Evolutionary conservation across 2,113 vertebrate genomes (phyloP).

Genomic region (Notarius quadriscutis): DNA sequence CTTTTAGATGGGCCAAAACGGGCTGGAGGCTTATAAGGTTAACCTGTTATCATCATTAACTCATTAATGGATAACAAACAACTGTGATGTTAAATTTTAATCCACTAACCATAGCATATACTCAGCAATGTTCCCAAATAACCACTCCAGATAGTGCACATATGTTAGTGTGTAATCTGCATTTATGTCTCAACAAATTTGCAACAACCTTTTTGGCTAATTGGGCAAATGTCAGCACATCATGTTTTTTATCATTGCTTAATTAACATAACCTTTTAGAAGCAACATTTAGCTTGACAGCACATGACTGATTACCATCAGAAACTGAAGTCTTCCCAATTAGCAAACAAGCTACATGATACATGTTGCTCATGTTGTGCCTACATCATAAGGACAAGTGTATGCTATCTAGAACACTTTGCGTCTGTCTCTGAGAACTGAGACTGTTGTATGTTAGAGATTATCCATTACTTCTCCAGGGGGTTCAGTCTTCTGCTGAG

Average conservation of each 20-base stretch:
- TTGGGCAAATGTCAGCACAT: neutral
- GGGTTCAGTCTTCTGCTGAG: neutral
- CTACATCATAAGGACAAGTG: neutral
- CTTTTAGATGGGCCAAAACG: conserved; percentile 27
- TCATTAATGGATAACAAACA: neutral
- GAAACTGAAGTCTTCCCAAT: neutral
- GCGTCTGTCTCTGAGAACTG: neutral
- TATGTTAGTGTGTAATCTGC: neutral
- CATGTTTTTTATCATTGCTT: neutral
- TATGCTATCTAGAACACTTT: neutral
- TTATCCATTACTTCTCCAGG: conserved; percentile 36
- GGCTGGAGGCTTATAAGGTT: neutral
- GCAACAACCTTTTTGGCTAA: neutral
- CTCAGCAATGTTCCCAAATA: neutral
- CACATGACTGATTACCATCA: neutral
- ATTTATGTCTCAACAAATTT: neutral
- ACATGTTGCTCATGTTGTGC: neutral
- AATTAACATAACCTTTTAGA: neutral
- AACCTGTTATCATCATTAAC: neutral
- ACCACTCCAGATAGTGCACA: neutral
- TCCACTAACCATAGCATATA: neutral
- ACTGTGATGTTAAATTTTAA: neutral
- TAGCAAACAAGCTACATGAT: neutral
- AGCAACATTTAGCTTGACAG: neutral
- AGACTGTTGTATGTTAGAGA: neutral